Percentiles rank a stretch among this genome's conserved stretches.
phyloP scores from a whole-genome alignment of 1,140 invertebrate species.

The Papilio polytes region DNA sequence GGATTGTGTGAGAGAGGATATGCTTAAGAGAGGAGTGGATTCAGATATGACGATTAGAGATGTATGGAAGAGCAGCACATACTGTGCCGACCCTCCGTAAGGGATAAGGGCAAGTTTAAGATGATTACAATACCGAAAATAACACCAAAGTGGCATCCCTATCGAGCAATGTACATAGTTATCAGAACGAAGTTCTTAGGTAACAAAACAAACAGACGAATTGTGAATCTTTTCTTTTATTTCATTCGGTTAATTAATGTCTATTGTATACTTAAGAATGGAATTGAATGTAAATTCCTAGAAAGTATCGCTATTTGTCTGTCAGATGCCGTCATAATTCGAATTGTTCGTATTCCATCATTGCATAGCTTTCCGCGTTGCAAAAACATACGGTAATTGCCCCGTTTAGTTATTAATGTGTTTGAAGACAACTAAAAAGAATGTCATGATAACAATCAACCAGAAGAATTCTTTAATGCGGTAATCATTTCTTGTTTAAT shows the following conservation, averaged over 20 bases:
- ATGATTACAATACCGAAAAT: background rate
- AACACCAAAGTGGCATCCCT: background rate
- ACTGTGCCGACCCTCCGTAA: too few relatives aligned
- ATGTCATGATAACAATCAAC: slow-evolving; percentile 51
- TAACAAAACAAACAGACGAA: background rate
- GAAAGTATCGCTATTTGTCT: slow-evolving; percentile 27
- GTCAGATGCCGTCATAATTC: slow-evolving; percentile 31
- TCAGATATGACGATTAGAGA: too few relatives aligned
- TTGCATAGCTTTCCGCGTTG: slow-evolving; percentile 45
- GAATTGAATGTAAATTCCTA: slow-evolving; percentile 9
- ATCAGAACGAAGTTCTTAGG: background rate
- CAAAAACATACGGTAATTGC: slow-evolving; percentile 47
- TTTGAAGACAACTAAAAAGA: slow-evolving; percentile 46
- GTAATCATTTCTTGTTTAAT: slow-evolving; percentile 50
- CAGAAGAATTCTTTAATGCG: slow-evolving; percentile 53
- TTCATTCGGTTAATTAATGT: background rate
- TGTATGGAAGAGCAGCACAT: too few relatives aligned
- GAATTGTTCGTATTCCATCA: slow-evolving; percentile 24
- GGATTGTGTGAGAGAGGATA: too few relatives aligned
- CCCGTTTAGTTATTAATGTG: slow-evolving; percentile 46
- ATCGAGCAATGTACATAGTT: background rate
- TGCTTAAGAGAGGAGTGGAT: too few relatives aligned
- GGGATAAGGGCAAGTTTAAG: too few relatives aligned
- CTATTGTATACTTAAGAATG: background rate
- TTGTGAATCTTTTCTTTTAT: background rate